Conservation (phyloP, 2,113 vertebrate genomes). For the Butorides virescens region DNA sequence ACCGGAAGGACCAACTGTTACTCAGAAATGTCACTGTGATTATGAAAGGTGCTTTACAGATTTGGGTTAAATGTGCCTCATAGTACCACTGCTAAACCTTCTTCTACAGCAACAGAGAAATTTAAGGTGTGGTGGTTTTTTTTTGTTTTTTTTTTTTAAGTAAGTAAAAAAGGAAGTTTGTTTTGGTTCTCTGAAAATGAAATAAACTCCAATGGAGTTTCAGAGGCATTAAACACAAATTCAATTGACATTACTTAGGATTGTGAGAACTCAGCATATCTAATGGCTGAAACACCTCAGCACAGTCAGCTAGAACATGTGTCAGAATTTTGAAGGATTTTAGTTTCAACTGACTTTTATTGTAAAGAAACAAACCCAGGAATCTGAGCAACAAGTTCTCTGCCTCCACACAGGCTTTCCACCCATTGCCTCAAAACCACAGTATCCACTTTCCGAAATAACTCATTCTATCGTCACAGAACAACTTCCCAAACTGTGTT, state of each 20-base stretch:
- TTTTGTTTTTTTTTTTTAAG: background rate
- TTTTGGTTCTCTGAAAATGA: background rate
- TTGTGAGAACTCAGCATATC: background rate
- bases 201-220: background rate
- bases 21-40: background rate
- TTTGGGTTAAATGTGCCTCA: background rate
- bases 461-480: background rate
- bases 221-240: background rate
- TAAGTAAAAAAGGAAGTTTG: background rate
- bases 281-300: background rate
- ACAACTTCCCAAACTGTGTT: background rate
- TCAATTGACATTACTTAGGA: background rate
- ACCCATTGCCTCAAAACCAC: background rate
- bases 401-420: background rate
- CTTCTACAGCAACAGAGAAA: background rate
- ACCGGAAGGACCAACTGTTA: background rate
- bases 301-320: background rate
- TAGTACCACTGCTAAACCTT: background rate
- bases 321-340: background rate
- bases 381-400: background rate
- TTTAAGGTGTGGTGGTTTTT: too few relatives aligned
- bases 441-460: background rate
- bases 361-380: background rate
- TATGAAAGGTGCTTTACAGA: background rate
- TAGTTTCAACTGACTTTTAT: background rate